Conservation (phyloP, 2,888 invertebrate species). For the Drosophila vallismaia region DNA sequence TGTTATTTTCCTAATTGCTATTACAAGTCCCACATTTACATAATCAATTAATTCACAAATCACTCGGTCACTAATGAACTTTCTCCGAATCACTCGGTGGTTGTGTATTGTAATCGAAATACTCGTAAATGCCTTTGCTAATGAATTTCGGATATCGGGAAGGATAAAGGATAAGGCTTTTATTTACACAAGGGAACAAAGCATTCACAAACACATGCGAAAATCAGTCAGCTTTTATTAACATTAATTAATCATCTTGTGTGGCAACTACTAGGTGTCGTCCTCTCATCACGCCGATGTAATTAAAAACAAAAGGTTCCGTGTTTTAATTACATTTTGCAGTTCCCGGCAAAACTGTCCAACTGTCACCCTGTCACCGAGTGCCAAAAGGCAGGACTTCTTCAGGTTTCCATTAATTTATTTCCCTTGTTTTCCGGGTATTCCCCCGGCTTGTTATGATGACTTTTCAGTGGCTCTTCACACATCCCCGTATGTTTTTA, state of each 20-base stretch:
- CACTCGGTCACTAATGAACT: conserved; percentile 25
- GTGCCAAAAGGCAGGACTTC: conserved; percentile 10
- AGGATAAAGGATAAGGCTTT: conserved; percentile 11
- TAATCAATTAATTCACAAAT: conserved; percentile 22
- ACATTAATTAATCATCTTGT: conserved; percentile 65
- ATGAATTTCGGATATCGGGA: conserved; percentile 18
- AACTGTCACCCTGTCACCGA: conserved; percentile 27
- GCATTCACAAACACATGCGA: neutral
- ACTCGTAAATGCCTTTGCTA: conserved; percentile 1
- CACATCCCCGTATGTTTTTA: conserved; percentile 46
- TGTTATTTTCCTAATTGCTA: conserved; percentile 26
- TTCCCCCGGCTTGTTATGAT: conserved; percentile 68
- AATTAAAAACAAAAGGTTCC: conserved; percentile 47
- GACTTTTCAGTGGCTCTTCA: conserved; percentile 49
- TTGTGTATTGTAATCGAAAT: neutral
- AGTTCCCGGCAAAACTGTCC: conserved; percentile 43
- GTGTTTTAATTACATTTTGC: conserved; percentile 70
- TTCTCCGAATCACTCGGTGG: conserved; percentile 17
- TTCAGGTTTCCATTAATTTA: conserved; percentile 34
- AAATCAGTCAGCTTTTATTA: conserved; percentile 13
- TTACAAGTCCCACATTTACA: conserved; percentile 18
- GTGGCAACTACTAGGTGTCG: conserved; percentile 12
- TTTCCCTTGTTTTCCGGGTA: conserved; percentile 32
- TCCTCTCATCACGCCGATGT: conserved; percentile 38
- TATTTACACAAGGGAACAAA: neutral